A percentile compares a stretch with the other conserved stretches of the same genome.
phyloP scores from a whole-genome alignment of 2,797 vertebrate species.

The Megalops cyprinoides region DNA sequence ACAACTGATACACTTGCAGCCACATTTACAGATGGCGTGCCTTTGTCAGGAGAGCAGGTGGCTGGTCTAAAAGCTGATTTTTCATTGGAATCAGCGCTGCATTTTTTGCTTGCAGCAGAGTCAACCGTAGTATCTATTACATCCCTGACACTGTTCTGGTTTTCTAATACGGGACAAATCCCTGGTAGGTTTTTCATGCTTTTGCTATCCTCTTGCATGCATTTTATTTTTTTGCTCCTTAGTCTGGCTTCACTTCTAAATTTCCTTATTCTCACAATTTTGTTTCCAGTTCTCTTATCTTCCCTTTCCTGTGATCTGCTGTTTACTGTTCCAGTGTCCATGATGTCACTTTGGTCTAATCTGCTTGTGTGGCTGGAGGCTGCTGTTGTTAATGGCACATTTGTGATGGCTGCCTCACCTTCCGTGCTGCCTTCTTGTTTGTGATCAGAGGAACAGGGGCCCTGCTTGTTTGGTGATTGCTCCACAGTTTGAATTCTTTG shows the following conservation, averaged over 20 bases:
- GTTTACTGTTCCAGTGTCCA: slow-evolving; percentile 76
- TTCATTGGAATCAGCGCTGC: slow-evolving; percentile 78
- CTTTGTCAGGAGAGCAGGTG: slow-evolving; percentile 90
- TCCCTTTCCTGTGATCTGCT: slow-evolving; percentile 88
- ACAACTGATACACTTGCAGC: slow-evolving; percentile 89
- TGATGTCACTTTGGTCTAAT: slow-evolving; percentile 79
- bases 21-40: slow-evolving; percentile 84
- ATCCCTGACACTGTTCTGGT: slow-evolving; percentile 74
- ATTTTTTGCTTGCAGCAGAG: slow-evolving; percentile 82
- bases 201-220: slow-evolving; percentile 68
- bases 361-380: slow-evolving; percentile 77
- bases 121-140: slow-evolving; percentile 77
- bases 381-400: slow-evolving; percentile 79
- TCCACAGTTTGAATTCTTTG: slow-evolving; percentile 94
- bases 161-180: slow-evolving; percentile 75
- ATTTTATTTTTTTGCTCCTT: slow-evolving; percentile 93
- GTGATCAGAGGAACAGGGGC: slow-evolving; percentile 82
- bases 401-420: slow-evolving; percentile 77
- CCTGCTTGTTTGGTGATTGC: slow-evolving; percentile 83
- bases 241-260: slow-evolving; percentile 97
- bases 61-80: slow-evolving; percentile 89
- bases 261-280: slow-evolving; percentile 93
- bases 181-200: slow-evolving; percentile 72
- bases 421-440: slow-evolving; percentile 80
- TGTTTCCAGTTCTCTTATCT: slow-evolving; percentile 87